Base-by-base conservation (phyloP, 35 echinoderm and acorn worm species). In the Amphiura filiformis region DNA sequence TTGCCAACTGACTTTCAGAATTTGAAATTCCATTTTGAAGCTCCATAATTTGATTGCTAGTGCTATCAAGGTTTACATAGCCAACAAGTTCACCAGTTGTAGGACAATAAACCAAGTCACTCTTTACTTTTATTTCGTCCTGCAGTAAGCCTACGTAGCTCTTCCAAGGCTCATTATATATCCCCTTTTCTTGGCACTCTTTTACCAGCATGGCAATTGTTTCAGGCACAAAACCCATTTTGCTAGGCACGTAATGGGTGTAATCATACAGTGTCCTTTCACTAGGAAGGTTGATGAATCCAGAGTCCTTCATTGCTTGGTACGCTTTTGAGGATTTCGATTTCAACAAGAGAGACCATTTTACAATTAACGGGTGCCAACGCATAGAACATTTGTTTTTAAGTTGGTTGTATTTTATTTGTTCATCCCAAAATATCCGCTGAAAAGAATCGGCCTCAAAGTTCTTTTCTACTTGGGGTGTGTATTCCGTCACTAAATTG, bases 381-480 rank as follows among this genome's bases (percentile, higher is more conserved):
- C 78, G 34, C 78, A 80, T 80, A 7, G 34, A 3, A 1, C 13
- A 80, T 36, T 80, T 80, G 17, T 2, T 7, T 80, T 80, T 80
- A 12, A 80, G 38, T 3, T 36, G 3, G 34, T 80, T 80, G 38
- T 12, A 80, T 36, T 80, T 80, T 17, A 36, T 36, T 36, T 80
- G 78, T 80, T 80, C 78, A 35, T 80, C 78, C 78, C 78, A 80
- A 36, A 77, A 80, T 13, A 80, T 80, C n/a, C 38, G 28, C 17
- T 80, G 78, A 36, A 80, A 80, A 11, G 34, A 37, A 37, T 32
- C 5, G 11, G 78, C 4, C 2, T 80, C 34, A 80, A 80, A 80
- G 2, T 35, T 15, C 1, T 2, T 39, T 13, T 80, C 78, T 3
- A 80, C 34, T 34, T 32, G 3, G 13, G 78, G 38, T 36, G 78